Evolutionary conservation across 2,797 vertebrate species (phyloP).

Genomic region (Sebastes variabilis): DNA sequence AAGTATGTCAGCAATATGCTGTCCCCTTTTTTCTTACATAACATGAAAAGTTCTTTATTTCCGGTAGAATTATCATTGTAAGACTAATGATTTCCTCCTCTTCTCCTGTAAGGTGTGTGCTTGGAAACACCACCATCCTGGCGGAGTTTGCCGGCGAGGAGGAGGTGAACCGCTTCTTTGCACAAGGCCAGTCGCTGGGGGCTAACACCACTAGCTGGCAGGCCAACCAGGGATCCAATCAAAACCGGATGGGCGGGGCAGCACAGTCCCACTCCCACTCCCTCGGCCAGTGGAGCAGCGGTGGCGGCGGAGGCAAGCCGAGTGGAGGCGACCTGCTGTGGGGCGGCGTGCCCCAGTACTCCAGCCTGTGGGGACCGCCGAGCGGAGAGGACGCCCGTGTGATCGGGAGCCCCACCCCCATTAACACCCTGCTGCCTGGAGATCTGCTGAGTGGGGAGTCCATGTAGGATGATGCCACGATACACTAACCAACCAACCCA

Average conservation of each 20-base stretch:
- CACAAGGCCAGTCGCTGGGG: slow-evolving; percentile 92
- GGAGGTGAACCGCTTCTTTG: slow-evolving; percentile 96
- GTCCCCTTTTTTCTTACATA: neutral
- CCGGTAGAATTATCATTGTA: neutral
- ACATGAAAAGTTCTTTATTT: neutral
- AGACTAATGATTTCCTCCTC: neutral
- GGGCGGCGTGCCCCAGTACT: slow-evolving; percentile 94
- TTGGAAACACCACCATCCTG: slow-evolving; percentile 98
- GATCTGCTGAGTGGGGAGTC: slow-evolving; percentile 97
- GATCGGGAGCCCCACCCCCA: slow-evolving; percentile 92
- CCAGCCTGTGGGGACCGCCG: slow-evolving; percentile 95
- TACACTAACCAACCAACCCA: slow-evolving; percentile 42
- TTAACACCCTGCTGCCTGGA: slow-evolving; percentile 94
- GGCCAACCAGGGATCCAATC: slow-evolving; percentile 89
- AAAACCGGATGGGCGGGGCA: slow-evolving; percentile 87
- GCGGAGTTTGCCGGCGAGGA: slow-evolving; percentile 97
- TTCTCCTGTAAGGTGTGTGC: slow-evolving; percentile 87
- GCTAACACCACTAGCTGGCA: slow-evolving; percentile 95
- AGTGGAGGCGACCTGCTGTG: slow-evolving; percentile 92
- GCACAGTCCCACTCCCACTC: slow-evolving; percentile 88
- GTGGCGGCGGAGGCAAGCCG: slow-evolving; percentile 86
- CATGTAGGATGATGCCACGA: slow-evolving; percentile 84
- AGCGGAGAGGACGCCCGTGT: slow-evolving; percentile 89
- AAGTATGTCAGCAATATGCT: neutral
- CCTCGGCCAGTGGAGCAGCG: slow-evolving; percentile 89